These are phyloP conservation scores for Amblyteles armatorius DNA, from an alignment of 2,888 invertebrate genomes.

Conservation along the genomic window DNA sequence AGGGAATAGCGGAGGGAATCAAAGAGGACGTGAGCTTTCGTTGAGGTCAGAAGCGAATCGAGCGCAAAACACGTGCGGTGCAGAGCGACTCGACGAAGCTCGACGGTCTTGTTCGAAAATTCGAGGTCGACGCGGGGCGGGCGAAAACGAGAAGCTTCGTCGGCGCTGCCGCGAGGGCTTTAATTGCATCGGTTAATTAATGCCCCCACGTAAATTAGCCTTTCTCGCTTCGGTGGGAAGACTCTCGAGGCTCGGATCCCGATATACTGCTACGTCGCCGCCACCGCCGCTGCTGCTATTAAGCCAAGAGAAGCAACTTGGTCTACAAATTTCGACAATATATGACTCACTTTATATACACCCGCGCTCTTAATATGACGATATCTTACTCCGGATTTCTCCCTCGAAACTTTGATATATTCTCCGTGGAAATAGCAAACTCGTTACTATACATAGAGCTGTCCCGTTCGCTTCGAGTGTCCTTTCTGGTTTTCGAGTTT, in stretches of 20 bases:
- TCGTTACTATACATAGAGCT: background rate
- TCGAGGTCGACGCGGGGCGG: conserved; percentile 28
- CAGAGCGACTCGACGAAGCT: background rate
- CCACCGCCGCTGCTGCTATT: conserved; percentile 11
- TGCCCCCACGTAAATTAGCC: conserved; percentile 67
- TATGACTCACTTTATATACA: conserved; percentile 6
- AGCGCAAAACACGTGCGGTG: background rate
- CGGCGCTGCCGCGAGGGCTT: conserved; percentile 47
- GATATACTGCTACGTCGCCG: conserved; percentile 5
- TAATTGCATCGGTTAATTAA: conserved; percentile 69
- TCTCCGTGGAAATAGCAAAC: conserved; percentile 4
- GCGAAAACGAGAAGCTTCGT: conserved; percentile 25
- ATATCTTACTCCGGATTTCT: background rate
- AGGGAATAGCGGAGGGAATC: background rate
- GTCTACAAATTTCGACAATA: conserved; percentile 60
- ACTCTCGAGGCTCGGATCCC: conserved; percentile 58
- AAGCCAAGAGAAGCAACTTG: conserved; percentile 54
- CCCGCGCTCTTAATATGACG: background rate
- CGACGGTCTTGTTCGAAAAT: conserved; percentile 35
- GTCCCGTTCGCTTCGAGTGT: background rate
- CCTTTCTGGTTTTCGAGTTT: conserved; percentile 9
- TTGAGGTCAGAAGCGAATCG: background rate
- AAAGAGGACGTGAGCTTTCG: background rate
- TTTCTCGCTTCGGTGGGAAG: conserved; percentile 60
- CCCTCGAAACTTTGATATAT: conserved; percentile 4